phyloP scores from a whole-genome alignment of 1,140 invertebrate genomes.

The Aphis craccivora region DNA sequence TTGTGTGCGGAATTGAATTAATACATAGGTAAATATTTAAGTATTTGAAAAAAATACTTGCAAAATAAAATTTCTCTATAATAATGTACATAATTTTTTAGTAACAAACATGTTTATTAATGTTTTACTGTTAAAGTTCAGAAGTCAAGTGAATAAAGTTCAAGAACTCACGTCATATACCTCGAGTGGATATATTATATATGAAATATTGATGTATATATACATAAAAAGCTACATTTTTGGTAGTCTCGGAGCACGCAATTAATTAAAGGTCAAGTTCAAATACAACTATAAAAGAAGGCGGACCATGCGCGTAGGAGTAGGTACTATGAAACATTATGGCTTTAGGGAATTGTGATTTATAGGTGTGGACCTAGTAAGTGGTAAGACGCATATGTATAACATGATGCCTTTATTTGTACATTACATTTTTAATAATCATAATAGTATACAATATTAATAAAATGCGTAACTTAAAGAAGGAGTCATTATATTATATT shows the following conservation, averaged over 20 bases:
- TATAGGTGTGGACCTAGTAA: background rate
- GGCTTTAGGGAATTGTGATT: background rate
- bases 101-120: background rate
- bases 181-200: background rate
- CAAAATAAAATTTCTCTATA: background rate
- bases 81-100: background rate
- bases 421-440: background rate
- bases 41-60: background rate
- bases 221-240: background rate
- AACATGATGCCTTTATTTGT: background rate
- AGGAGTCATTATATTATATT: background rate
- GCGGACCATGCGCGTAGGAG: background rate
- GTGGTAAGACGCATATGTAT: background rate
- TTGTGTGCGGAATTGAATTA: background rate
- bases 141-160: background rate
- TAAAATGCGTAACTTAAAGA: background rate
- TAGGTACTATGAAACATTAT: background rate
- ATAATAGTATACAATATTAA: background rate
- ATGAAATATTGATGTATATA: background rate
- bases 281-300: background rate
- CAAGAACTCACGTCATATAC: background rate
- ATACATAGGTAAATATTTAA: background rate
- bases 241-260: background rate
- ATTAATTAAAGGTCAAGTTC: conserved; percentile 20
- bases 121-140: background rate